phyloP scores from a whole-genome alignment of 2,888 invertebrate species.

The Clostera curtula region DNA sequence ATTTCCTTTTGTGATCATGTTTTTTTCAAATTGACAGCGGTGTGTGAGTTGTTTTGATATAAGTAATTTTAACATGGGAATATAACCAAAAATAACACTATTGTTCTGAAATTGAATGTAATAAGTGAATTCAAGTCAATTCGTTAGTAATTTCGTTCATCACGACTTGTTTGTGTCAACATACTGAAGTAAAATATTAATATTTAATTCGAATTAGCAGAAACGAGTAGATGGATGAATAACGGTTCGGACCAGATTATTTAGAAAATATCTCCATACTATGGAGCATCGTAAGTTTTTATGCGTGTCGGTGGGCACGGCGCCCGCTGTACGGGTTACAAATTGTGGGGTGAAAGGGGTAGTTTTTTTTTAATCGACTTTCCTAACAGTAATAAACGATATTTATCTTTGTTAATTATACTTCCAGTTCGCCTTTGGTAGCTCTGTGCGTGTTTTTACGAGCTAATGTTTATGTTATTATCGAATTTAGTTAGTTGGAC shows the following conservation, averaged over 20 bases:
- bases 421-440: conserved; percentile 65
- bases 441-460: conserved; percentile 64
- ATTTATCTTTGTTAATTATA: conserved; percentile 76
- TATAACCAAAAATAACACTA: too few relatives aligned
- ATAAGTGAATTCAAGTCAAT: too few relatives aligned
- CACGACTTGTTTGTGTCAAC: neutral
- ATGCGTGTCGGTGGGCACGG: conserved; percentile 55
- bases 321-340: conserved; percentile 74
- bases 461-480: conserved; percentile 61
- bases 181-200: too few relatives aligned
- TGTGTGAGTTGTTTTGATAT: too few relatives aligned
- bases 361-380: conserved; percentile 74
- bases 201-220: too few relatives aligned
- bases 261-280: conserved; percentile 32
- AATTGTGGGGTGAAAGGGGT: conserved; percentile 75
- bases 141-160: neutral
- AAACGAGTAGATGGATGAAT: too few relatives aligned
- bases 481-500: conserved; percentile 67
- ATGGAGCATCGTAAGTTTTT: conserved; percentile 44
- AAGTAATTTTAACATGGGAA: too few relatives aligned
- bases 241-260: too few relatives aligned
- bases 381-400: conserved; percentile 74
- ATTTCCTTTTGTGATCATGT: too few relatives aligned
- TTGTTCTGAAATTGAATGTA: too few relatives aligned
- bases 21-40: too few relatives aligned